Percentiles rank a stretch among this genome's conserved stretches.
Conservation (phyloP, 2,113 vertebrate genomes). For the Ailurus styani region DNA sequence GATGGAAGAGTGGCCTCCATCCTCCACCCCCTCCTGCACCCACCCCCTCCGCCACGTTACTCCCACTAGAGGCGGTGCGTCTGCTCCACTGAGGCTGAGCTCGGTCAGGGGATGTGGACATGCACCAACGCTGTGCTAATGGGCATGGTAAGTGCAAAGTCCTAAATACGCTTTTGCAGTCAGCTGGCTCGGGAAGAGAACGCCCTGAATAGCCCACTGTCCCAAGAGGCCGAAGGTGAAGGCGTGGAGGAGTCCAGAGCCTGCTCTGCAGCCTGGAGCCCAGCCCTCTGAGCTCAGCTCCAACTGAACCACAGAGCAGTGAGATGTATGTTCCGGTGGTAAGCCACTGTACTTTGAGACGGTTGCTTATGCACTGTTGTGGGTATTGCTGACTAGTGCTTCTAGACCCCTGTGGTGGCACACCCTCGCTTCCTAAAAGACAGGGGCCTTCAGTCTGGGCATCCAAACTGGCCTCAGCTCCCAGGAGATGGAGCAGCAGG, state of each 20-base stretch:
- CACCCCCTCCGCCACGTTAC: background rate
- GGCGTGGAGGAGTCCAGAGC: background rate
- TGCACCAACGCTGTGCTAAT: background rate
- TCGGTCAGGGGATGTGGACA: background rate
- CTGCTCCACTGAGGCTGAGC: background rate
- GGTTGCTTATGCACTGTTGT: background rate
- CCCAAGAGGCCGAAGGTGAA: background rate
- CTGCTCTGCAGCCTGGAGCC: background rate
- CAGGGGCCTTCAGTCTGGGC: accelerated
- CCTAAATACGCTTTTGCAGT: background rate
- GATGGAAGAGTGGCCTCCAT: too few relatives aligned
- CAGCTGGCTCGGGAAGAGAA: background rate
- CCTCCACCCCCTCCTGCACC: background rate
- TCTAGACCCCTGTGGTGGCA: background rate
- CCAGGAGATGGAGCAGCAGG: background rate
- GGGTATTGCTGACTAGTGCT: background rate
- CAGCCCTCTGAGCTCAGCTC: background rate
- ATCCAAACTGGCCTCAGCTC: background rate
- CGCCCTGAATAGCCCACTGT: background rate
- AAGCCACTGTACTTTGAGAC: background rate
- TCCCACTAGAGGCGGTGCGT: background rate
- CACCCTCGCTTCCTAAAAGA: background rate
- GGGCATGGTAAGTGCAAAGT: background rate
- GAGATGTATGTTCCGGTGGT: background rate
- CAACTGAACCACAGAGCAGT: background rate